Evolutionary conservation across 2,888 invertebrate species (phyloP), one percentile per base, ranked within the genome.

Genomic region (Pristionchus arcanus): DNA sequence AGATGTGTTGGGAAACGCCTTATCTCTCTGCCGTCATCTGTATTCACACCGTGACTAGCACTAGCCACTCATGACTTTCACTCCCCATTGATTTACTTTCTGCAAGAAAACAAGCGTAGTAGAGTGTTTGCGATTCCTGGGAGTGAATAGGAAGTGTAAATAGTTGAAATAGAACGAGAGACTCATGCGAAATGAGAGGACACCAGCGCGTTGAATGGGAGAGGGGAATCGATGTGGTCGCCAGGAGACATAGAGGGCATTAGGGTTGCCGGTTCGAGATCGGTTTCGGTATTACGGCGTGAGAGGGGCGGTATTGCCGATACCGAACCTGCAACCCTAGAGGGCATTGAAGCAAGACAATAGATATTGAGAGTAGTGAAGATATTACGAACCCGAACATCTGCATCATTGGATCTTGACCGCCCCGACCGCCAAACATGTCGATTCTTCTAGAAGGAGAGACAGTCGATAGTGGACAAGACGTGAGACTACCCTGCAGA

Each of bases 351-450:
- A n/a, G n/a, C 3, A 42, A 19, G 87, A 87, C 0, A 42, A 63
- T 63, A 19, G 3, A 49, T 74, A 34, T 34, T 1, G 37, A 49
- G 25, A 84, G 25, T 63, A n/a, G 19, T n/a, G 42, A 66, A 86
- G 49, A 68, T n/a, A 31, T 21, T 15, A 87, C 49, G 68, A 3
- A 87, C 87, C 87, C 87, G 31, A 68, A 87, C 87, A 87, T 87
- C 28, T 68, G 87, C 68, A 66, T 68, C 42, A 87, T n/a, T 19
- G 87, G 87, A 87, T 87, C 87, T 19, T 34, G 63, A 13, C 87
- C 87, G 21, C 87, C 87, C 5, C 53, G 63, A 25, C 87, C 87
- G 21, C 87, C 68, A 49, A 87, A 87, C 87, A 87, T 87, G 28
- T 55, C 25, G 74, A 74, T 19, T 74, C 21, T 81, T 81, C 42